These are phyloP conservation scores for Ornithorhynchus anatinus DNA, from an alignment of 2,113 vertebrate species.

Conservation along the genomic window DNA sequence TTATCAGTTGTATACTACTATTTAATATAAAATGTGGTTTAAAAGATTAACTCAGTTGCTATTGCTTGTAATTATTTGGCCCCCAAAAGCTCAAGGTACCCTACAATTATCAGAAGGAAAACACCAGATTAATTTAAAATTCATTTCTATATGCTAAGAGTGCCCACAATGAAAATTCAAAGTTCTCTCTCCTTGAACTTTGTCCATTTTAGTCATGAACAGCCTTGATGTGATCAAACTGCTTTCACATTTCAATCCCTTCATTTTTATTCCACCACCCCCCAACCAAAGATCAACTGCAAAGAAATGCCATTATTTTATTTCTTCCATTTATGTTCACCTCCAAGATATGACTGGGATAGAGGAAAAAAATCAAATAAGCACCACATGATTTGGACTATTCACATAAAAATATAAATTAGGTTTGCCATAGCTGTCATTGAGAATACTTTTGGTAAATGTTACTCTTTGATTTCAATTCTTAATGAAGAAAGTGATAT, in stretches of 20 bases:
- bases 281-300: not conserved
- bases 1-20: not conserved
- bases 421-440: not conserved
- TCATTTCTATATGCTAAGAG: not conserved
- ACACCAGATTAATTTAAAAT: not conserved
- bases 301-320: not conserved
- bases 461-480: conserved; percentile 37
- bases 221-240: not conserved
- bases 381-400: not conserved
- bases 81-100: not conserved
- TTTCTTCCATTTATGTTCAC: fast-evolving
- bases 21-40: not conserved
- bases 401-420: conserved; percentile 5
- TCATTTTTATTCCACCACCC: not conserved
- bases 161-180: not conserved
- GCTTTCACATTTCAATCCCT: not conserved
- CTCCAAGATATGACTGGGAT: fast-evolving
- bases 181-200: not conserved
- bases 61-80: not conserved
- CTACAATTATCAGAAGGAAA: not conserved
- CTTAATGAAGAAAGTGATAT: conserved; percentile 47
- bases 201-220: not conserved
- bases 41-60: not conserved
- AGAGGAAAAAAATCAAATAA: not conserved
- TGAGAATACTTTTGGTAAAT: conserved; percentile 31